phyloP scores from a whole-genome alignment of 2,888 invertebrate species.

The Tetanocera ferruginea region DNA sequence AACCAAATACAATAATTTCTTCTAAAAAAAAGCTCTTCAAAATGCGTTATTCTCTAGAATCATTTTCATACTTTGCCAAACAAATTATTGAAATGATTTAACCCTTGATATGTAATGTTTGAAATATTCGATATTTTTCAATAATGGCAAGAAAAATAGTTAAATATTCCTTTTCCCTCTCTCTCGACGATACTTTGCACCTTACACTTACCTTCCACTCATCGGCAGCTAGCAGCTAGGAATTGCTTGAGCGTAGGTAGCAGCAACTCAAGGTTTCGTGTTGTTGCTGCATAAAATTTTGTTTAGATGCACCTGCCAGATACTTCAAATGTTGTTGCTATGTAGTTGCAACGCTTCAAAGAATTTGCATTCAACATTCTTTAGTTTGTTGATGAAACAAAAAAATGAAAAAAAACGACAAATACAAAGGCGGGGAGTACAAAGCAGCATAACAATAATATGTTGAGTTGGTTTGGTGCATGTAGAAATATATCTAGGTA shows the following conservation, averaged over 20 bases:
- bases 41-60: no score
- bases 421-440: not conserved
- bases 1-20: not conserved
- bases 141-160: no score
- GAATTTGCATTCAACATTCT: slow-evolving; percentile 23
- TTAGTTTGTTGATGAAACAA: not conserved
- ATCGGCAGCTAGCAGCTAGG: no score
- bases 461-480: not conserved
- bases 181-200: no score
- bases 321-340: slow-evolving; percentile 1
- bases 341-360: slow-evolving; percentile 23
- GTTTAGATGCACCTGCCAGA: slow-evolving; percentile 27
- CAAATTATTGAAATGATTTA: no score
- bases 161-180: no score
- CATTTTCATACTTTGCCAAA: no score
- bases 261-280: not conserved
- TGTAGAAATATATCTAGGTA: not conserved
- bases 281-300: not conserved
- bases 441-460: not conserved
- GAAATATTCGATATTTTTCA: no score
- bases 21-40: no score
- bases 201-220: no score
- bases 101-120: no score
- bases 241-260: no score
- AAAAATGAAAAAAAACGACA: not conserved